Evolutionary conservation across 1,140 invertebrate species (phyloP).

Genomic region (Meloidogyne exigua): DNA sequence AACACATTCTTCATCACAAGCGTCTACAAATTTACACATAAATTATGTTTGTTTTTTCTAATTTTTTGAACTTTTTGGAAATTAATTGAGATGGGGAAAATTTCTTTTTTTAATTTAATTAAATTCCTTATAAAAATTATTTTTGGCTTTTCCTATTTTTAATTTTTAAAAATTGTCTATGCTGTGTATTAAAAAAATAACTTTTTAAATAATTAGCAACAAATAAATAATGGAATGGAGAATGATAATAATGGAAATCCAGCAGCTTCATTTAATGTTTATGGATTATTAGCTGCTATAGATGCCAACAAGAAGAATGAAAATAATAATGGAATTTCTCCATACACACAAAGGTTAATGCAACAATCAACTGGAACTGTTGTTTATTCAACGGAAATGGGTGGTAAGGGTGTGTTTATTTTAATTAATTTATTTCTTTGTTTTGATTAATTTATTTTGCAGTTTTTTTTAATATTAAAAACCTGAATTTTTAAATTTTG

Average conservation of each 20-base stretch:
- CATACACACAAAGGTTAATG: slow-evolving; percentile 29
- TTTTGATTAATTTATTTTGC: neutral
- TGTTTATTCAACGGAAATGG: slow-evolving; percentile 48
- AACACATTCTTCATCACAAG: neutral
- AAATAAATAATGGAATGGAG: neutral
- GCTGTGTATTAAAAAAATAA: neutral
- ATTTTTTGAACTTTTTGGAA: neutral
- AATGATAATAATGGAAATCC: slow-evolving; percentile 7
- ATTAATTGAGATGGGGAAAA: no score
- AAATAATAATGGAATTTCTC: slow-evolving; percentile 16
- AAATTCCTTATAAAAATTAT: no score
- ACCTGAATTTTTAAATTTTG: no score
- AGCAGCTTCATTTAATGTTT: neutral
- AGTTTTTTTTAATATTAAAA: neutral
- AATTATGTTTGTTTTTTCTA: neutral
- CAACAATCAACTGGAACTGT: slow-evolving; percentile 39
- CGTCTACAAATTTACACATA: neutral
- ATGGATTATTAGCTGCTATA: slow-evolving; percentile 8
- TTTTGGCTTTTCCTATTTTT: no score
- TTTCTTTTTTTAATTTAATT: no score
- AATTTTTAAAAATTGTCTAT: no score
- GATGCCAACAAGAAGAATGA: slow-evolving; percentile 6
- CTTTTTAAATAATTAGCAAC: neutral
- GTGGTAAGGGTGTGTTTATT: slow-evolving; percentile 41
- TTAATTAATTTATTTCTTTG: slow-evolving; percentile 14